These are phyloP conservation scores for Campoplex capitator DNA, from an alignment of 2,888 invertebrate species.

Conservation along the genomic window DNA sequence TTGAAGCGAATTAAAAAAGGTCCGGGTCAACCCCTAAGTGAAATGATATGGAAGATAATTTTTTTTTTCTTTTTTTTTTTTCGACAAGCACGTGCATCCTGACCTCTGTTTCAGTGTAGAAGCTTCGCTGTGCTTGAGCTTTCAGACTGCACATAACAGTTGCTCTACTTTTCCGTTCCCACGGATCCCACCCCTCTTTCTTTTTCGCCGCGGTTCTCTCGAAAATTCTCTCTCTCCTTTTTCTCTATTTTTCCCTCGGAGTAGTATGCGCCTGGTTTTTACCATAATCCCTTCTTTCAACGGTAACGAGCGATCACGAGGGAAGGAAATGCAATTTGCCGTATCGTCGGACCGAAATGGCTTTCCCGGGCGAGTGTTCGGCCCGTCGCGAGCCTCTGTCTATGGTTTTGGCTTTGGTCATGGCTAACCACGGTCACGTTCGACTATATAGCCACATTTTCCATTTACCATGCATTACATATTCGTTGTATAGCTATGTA, in stretches of 20 bases:
- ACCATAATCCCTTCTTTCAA: constrained; percentile 75
- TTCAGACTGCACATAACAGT: constrained; percentile 46
- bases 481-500: not conserved
- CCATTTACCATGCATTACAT: not conserved
- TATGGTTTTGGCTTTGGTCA: constrained; percentile 67
- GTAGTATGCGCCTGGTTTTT: constrained; percentile 63
- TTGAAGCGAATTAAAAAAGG: not conserved
- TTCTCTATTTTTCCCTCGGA: constrained; percentile 28
- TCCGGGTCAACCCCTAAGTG: not conserved
- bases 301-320: constrained; percentile 75
- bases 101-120: constrained; percentile 55
- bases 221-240: constrained; percentile 44
- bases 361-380: constrained; percentile 62
- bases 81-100: constrained; percentile 33
- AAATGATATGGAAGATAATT: not conserved
- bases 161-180: constrained; percentile 45
- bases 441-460: constrained; percentile 1
- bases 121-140: constrained; percentile 40
- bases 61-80: not conserved
- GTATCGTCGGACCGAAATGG: constrained; percentile 73
- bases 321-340: constrained; percentile 76
- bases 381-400: constrained; percentile 20
- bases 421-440: constrained; percentile 56
- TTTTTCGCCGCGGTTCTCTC: constrained; percentile 16
- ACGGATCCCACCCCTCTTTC: constrained; percentile 39